These are phyloP conservation scores for Paratilapia polleni DNA, from an alignment of 2,113 vertebrate genomes.

Conservation along the genomic window DNA sequence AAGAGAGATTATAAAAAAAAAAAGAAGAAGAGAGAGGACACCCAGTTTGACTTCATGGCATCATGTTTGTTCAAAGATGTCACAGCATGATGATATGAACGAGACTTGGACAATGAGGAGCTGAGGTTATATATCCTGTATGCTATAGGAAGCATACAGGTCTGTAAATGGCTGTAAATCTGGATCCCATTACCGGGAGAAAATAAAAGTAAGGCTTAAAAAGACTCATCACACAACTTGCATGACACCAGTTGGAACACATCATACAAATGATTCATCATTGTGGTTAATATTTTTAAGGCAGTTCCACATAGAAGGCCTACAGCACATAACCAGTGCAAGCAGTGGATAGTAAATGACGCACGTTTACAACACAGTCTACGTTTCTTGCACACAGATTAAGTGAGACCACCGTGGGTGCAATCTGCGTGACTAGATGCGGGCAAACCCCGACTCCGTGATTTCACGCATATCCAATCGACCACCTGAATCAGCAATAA, in stretches of 20 bases:
- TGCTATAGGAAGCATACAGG: no score
- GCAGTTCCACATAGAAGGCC: constrained; percentile 8
- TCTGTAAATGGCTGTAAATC: background rate
- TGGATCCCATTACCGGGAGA: rapidly evolving
- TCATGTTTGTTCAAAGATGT: background rate
- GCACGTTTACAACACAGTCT: constrained; percentile 50
- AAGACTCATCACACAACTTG: background rate
- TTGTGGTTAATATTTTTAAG: background rate
- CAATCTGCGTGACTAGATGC: background rate
- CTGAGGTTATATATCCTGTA: no score
- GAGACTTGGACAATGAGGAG: background rate
- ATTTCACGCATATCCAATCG: background rate
- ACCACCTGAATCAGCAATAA: background rate
- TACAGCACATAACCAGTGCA: background rate
- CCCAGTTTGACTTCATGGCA: background rate
- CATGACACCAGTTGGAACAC: constrained; percentile 13
- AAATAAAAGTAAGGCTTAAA: background rate
- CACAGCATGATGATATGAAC: background rate
- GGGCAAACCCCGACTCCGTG: background rate
- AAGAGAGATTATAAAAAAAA: background rate
- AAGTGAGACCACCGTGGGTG: constrained; percentile 2
- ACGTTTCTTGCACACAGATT: constrained; percentile 47
- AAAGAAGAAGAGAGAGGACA: background rate
- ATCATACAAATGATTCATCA: background rate
- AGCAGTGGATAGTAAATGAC: constrained; percentile 33